phyloP scores from a whole-genome alignment of 2,113 vertebrate species.

The Nycticryphes semicollaris region DNA sequence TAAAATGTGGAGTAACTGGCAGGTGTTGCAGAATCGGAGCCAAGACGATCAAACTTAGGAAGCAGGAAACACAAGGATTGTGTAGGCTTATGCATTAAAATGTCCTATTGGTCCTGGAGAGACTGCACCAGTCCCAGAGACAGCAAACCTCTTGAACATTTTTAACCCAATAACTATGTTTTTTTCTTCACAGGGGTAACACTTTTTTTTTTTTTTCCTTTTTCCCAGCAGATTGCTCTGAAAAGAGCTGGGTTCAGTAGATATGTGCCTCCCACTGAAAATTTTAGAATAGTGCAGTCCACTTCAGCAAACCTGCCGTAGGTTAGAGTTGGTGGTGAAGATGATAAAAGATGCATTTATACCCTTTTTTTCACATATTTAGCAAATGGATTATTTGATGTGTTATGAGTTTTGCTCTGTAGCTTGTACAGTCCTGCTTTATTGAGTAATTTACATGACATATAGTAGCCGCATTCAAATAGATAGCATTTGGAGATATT shows the following conservation, averaged over 20 bases:
- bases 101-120: background rate
- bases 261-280: background rate
- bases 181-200: background rate
- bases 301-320: background rate
- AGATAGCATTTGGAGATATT: constrained; percentile 1
- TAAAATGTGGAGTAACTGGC: background rate
- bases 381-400: background rate
- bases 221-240: background rate
- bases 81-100: background rate
- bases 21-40: background rate
- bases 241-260: background rate
- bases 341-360: background rate
- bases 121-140: background rate
- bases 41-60: background rate
- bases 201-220: background rate
- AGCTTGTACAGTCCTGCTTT: background rate
- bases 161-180: background rate
- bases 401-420: constrained; percentile 15
- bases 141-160: background rate
- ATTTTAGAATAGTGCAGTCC: background rate
- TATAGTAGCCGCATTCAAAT: background rate
- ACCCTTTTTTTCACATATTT: background rate
- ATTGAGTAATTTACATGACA: constrained; percentile 33
- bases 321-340: background rate
- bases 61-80: background rate